Base-by-base conservation (phyloP, 1,140 invertebrate species). In the Lasaia peninsularis region DNA sequence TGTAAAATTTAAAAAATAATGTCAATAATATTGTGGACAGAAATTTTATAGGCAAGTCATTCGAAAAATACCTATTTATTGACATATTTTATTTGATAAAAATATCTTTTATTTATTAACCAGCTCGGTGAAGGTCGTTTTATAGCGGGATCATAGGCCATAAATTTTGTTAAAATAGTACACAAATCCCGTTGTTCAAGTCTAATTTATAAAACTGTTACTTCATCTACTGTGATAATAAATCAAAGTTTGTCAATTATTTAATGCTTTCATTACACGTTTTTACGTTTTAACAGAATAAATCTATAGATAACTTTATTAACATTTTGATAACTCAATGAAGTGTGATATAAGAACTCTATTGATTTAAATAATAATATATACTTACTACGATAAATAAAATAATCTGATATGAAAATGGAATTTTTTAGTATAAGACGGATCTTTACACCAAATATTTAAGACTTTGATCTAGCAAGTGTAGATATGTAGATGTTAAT, bases 371-470 rank as follows among this genome's bases (percentile, higher is more conserved):
- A 28, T n/a, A n/a, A n/a, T n/a, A n/a, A n/a, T 5, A 28, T 28
- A 28, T 28, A 28, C 24, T 28, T 28, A 28, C 24, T 28, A 28
- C 8, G 24, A 28, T 28, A 28, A 28, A 28, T 28, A 40, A 52
- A 52, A 14, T 56, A 48, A 40, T 44, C 53, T 31, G 21, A 56
- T 28, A 34, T 37, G 11, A 56, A 61, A 28, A 65, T 61, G 67
- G 63, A 63, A 80, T 75, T 70, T 75, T 75, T 62, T 84, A 82
- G 69, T 34, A 53, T 82, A 85, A 86, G 78, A 73, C 63, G 82
- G 81, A 80, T 86, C 85, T 88, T 88, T 88, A 88, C 85, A 88
- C 85, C 85, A 88, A 88, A 75, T 85, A 83, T 79, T 75, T 81
- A 86, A 83, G 80, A 81, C 71, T 80, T 80, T 63, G 71, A 77